Evolutionary conservation across 2,797 vertebrate species (phyloP).

Genomic region (Microtus californicus): DNA sequence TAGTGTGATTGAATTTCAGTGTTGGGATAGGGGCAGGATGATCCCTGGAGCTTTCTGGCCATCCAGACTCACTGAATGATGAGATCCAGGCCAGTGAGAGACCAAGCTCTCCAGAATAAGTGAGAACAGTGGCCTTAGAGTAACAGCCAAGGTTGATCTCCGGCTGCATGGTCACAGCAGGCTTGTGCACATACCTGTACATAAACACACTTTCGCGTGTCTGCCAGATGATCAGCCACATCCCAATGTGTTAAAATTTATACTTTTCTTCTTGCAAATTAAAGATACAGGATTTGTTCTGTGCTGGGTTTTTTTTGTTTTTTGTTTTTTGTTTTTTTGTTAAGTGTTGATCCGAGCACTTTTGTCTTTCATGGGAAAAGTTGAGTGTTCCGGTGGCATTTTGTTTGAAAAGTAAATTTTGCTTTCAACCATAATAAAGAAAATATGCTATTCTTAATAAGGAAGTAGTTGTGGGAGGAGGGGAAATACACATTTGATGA

Average conservation of each 20-base stretch:
- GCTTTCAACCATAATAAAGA: conserved; percentile 56
- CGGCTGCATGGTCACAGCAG: background rate
- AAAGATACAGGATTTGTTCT: background rate
- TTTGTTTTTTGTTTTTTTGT: background rate
- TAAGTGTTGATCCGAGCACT: background rate
- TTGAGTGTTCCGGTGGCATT: background rate
- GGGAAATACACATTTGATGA: conserved; percentile 42
- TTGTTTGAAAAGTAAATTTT: conserved; percentile 47
- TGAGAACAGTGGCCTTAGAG: background rate
- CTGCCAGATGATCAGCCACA: background rate
- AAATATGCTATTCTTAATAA: conserved; percentile 65
- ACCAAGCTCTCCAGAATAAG: background rate
- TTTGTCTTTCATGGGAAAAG: background rate
- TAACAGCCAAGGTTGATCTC: no score
- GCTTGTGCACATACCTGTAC: background rate
- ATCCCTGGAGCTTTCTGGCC: background rate
- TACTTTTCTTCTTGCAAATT: conserved; percentile 19
- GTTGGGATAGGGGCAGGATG: background rate
- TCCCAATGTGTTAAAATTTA: background rate
- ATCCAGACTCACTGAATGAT: background rate
- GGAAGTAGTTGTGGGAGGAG: conserved; percentile 16
- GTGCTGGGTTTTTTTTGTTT: background rate
- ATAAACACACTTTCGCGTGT: background rate
- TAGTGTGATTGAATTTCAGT: background rate
- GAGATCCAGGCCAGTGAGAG: background rate